Evolutionary conservation across 2,797 vertebrate species (phyloP), one percentile per base, ranked within the genome.

Genomic region (Gallirallus australis): DNA sequence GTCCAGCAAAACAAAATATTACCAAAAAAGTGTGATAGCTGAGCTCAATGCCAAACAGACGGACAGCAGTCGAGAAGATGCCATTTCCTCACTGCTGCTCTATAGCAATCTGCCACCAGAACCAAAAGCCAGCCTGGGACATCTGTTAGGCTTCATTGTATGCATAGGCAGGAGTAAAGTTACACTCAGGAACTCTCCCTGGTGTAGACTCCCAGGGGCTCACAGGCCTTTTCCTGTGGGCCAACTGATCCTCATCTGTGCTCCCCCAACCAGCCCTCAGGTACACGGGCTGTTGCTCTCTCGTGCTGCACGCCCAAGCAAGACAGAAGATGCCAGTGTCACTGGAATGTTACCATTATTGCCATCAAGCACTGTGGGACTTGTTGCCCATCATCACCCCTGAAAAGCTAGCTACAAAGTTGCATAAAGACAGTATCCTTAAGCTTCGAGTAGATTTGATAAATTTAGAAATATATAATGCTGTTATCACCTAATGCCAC

Each of bases 1-100:
- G 89, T 94, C 88, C 89, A 96, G 93, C 86, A 93, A 21, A 90
- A 50, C 21, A 48, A 76, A 86, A 9, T 42, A 42, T 17, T 54
- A 33, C 33, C 42, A 68, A 59, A 17, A 45, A 7, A 65, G 20
- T 2, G 4, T 47, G 69, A 9, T 21, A 50, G 12, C n/a, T 40
- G 40, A 31, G 17, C 35, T 76, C 23, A 59, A 12, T 6, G 24
- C 23, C 66, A 68, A 16, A 40, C 50, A 17, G 21, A 50, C 23
- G 35, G 25, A 33, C 0, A 60, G 52, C 28, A 8, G 18, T 2
- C 30, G 48, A 84, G 52, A 16, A 45, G 83, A 35, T 27, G 40
- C 17, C 48, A 23, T 3, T 5, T 53, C 61, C 45, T 37, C 72
- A 9, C 27, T 12, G 48, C 39, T 71, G 47, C 39, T 35, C 42